These are phyloP conservation scores for Myotis planiceps DNA, from an alignment of 2,797 vertebrate species.

Conservation along the genomic window DNA sequence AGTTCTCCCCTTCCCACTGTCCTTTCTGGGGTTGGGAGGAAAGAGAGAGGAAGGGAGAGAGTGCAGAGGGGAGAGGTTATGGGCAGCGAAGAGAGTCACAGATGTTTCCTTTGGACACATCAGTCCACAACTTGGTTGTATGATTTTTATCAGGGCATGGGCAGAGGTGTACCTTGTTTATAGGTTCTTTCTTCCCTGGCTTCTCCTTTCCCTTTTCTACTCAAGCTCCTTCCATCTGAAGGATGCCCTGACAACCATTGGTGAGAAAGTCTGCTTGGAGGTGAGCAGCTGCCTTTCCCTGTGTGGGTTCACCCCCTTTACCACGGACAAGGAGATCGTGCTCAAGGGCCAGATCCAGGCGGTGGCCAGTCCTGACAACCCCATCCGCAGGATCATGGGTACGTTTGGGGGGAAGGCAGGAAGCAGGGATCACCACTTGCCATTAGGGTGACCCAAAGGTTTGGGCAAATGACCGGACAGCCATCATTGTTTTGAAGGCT, in stretches of 20 bases:
- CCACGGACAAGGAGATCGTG: slow-evolving; percentile 85
- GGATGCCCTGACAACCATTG: slow-evolving; percentile 90
- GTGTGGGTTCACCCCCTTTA: slow-evolving; percentile 90
- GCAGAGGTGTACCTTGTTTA: background rate
- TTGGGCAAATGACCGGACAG: background rate
- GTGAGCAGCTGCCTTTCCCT: slow-evolving; percentile 90
- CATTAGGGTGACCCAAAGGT: background rate
- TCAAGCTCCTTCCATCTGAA: slow-evolving; percentile 90
- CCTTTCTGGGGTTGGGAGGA: background rate
- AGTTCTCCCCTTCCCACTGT: background rate
- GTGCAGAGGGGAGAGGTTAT: background rate
- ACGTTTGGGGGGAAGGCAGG: slow-evolving; percentile 12
- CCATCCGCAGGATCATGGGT: slow-evolving; percentile 95
- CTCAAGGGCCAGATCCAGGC: slow-evolving; percentile 95
- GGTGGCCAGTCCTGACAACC: slow-evolving; percentile 88
- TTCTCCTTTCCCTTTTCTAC: background rate
- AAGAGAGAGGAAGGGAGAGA: background rate
- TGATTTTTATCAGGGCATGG: too few species aligned
- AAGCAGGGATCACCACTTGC: background rate
- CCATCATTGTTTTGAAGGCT: background rate
- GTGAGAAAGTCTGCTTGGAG: slow-evolving; percentile 94
- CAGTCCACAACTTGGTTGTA: fast-evolving
- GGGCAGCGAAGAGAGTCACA: background rate
- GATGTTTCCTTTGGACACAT: background rate
- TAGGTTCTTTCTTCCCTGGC: background rate